Base-by-base conservation (phyloP, 1,140 invertebrate species). In the Tetramorium parvispinum region DNA sequence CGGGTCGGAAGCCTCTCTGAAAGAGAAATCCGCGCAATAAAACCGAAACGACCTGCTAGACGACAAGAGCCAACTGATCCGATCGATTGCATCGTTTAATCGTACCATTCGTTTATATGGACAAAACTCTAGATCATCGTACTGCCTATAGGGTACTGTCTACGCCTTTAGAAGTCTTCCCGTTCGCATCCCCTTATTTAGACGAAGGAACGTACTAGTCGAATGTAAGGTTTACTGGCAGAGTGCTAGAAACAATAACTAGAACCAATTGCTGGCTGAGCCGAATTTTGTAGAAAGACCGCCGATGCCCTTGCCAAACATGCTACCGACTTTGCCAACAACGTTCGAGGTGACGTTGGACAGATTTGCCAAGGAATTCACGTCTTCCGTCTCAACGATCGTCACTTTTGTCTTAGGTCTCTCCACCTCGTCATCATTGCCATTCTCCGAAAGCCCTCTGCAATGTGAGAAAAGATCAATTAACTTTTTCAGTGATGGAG, bases 251-350 rank as follows among this genome's bases (percentile, higher is more conserved):
- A 91, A 87, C 85, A 85, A 87, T 86, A 81, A 93, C 92, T 97
- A 97, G 95, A 97, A 97, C 97, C 97, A 97, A 93, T 96, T 96
- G 88, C 94, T 96, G 57, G 97, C 96, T 92, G 96, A 96, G 37
- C 97, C 97, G 71, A 98, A 96, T 95, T 98, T 98, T 68, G 97
- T 97, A 89, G 97, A 97, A 89, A 98, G 96, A 87, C 97, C 97
- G 85, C 97, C 97, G 83, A 98, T 97, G 79, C 97, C 97, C 94
- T 98, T 98, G 63, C 98, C 97, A 91, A 98, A 97, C 93, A 98
- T 97, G 93, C 97, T 97, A 88, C 97, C 97, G 91, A 98, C 96
- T 92, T 97, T 96, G 49, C 97, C 97, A 68, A 97, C 97, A 85
- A 98, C 97, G 89, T 97, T 97, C 66, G 97, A 97, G 40, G 97